Evolutionary conservation across 2,888 invertebrate species (phyloP), one percentile per base, ranked within the genome.

Genomic region (Dioctria rufipes): DNA sequence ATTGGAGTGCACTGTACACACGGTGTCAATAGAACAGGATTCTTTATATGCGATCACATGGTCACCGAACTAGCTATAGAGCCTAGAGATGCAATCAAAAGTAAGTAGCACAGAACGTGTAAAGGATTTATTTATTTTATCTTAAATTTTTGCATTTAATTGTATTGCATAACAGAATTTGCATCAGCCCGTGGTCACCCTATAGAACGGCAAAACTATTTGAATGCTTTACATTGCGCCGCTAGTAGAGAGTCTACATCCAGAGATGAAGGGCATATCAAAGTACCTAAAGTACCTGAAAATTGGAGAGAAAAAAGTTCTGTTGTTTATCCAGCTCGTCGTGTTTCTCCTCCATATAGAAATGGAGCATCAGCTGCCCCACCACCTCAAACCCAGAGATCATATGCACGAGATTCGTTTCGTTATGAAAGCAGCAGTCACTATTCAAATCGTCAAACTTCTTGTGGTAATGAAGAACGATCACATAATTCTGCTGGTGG

Each of bases 1-100:
- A 91, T 95, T 84, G 95, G 95, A 73, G 93, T 95, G 80, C 95
- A 95, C 87, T 95, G 95, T 87, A 95, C 95, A 1, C 95, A 95
- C 86, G 95, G 95, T 4, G 89, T 95, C 82, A 95, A 95, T 88
- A 92, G 95, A 83, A 94, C 95, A 6, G 95, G 95, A 4, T 95
- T 93, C 86, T 91, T 95, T 87, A 93, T 95, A 84, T 95, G 95
- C 87, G 91, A 93, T 85, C 95, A 92, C 87, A 92, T 95, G 91
- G 90, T 93, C 80, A 91, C 93, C 82, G 90, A 91, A 80, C 87
- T 94, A 86, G 90, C 91, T 40, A 90, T 93, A 83, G 85, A 90
- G 3, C 90, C 92, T 11, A 84, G 88, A 37, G 90, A 91, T 61
- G 93, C 94, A 61, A 90, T 94, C 78, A 86, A 90, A 85, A 90